Evolutionary conservation across 2,797 vertebrate genomes (phyloP).

Genomic region (Gallinago solitaria): DNA sequence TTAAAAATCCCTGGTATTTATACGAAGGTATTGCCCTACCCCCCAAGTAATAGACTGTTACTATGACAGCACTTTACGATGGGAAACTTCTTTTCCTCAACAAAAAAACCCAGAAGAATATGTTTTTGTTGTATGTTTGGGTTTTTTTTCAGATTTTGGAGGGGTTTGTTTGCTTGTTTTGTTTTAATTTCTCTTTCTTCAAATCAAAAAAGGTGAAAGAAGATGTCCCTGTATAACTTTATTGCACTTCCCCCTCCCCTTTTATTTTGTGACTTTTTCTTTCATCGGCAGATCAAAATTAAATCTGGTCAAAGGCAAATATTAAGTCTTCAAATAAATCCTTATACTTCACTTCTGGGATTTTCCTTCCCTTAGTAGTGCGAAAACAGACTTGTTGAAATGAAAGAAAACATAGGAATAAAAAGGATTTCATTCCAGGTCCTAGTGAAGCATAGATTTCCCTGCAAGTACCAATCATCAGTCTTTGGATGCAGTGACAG

Average conservation of each 20-base stretch:
- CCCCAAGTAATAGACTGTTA: background rate
- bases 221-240: background rate
- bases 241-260: accelerated
- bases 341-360: background rate
- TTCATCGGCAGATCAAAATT: background rate
- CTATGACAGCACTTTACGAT: background rate
- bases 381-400: background rate
- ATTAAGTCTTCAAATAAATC: background rate
- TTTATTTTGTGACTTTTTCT: background rate
- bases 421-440: background rate
- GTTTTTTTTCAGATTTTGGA: background rate
- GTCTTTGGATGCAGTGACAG: background rate
- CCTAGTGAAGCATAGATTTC: background rate
- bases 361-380: background rate
- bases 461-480: background rate
- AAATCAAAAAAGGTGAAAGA: background rate
- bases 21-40: background rate
- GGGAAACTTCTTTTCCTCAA: background rate
- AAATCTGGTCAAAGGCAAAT: background rate
- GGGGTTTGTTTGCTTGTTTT: background rate
- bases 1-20: background rate
- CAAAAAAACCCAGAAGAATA: background rate
- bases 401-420: background rate
- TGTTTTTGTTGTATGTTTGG: background rate
- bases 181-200: background rate